A percentile compares a stretch with the other conserved stretches of the same genome.
phyloP scores from a whole-genome alignment of 2,797 vertebrate species.

The Yasuhikotakia modesta region DNA sequence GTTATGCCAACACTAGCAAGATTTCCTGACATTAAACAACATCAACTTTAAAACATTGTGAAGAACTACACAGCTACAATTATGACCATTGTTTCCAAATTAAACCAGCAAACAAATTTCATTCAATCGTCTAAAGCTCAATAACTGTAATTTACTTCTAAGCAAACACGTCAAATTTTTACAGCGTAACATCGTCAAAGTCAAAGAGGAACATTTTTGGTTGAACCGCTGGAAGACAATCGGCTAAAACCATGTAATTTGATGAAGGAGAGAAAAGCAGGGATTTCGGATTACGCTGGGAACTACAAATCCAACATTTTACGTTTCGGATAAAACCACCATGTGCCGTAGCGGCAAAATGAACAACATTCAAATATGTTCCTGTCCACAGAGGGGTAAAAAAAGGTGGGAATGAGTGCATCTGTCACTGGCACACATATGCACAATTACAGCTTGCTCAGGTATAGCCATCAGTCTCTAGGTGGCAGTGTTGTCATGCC shows the following conservation, averaged over 20 bases:
- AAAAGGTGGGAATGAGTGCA: conserved; percentile 56
- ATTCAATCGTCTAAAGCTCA: conserved; percentile 2
- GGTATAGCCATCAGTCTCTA: conserved; percentile 80
- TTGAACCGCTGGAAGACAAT: conserved; percentile 36
- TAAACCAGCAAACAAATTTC: conserved; percentile 31
- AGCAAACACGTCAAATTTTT: neutral
- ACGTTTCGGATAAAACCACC: conserved; percentile 14
- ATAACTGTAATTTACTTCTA: conserved; percentile 30
- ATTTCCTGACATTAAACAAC: neutral
- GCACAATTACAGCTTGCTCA: neutral
- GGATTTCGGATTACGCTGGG: neutral
- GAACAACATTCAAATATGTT: conserved; percentile 44
- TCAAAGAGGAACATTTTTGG: conserved; percentile 16
- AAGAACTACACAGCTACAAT: conserved; percentile 1
- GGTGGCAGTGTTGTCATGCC: conserved; percentile 89
- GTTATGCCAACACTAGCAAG: neutral
- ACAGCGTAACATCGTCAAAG: conserved; percentile 5
- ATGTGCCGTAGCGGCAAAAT: conserved; percentile 32
- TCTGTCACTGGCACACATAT: conserved; percentile 42
- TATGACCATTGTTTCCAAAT: conserved; percentile 10
- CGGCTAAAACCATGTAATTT: conserved; percentile 42
- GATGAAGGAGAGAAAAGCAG: neutral
- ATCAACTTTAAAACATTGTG: neutral
- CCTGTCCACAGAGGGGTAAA: conserved; percentile 51
- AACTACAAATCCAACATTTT: neutral